Conservation (phyloP, 1,140 invertebrate genomes). For the Euglossa dilemma region DNA sequence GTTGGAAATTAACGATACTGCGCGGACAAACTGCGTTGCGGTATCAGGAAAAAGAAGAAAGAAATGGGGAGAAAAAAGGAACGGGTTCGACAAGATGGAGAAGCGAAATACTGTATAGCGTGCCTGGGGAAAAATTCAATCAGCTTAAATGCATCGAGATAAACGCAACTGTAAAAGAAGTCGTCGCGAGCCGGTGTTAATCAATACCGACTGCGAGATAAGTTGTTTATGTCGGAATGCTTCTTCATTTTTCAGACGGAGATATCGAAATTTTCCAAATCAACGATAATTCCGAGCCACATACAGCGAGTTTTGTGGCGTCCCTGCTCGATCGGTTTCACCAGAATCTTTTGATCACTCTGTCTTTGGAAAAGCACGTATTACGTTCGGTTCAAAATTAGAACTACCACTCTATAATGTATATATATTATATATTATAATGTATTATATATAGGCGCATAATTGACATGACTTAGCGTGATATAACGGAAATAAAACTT, state of each 20-base stretch:
- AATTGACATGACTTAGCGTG: too few species aligned
- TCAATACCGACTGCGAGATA: constrained; percentile 39
- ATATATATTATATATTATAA: too few species aligned
- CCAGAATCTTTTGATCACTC: too few species aligned
- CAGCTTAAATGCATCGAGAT: constrained; percentile 43
- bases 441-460: too few species aligned
- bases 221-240: constrained; percentile 15
- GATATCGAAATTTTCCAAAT: neutral
- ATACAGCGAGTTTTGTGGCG: too few species aligned
- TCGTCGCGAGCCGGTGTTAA: constrained; percentile 35
- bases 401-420: too few species aligned
- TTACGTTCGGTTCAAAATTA: too few species aligned
- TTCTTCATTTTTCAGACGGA: neutral
- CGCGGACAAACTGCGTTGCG: neutral
- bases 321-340: too few species aligned
- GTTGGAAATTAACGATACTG: neutral
- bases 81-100: constrained; percentile 24
- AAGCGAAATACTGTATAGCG: neutral
- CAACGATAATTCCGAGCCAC: too few species aligned
- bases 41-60: constrained; percentile 2
- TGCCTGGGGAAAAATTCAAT: constrained; percentile 37
- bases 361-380: too few species aligned
- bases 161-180: constrained; percentile 29
- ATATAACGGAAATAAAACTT: too few species aligned
- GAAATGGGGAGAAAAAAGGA: neutral